A percentile compares a stretch with the other conserved stretches of the same genome.
Conservation (phyloP, 2,113 vertebrate species). For the Syngnathus typhle region DNA sequence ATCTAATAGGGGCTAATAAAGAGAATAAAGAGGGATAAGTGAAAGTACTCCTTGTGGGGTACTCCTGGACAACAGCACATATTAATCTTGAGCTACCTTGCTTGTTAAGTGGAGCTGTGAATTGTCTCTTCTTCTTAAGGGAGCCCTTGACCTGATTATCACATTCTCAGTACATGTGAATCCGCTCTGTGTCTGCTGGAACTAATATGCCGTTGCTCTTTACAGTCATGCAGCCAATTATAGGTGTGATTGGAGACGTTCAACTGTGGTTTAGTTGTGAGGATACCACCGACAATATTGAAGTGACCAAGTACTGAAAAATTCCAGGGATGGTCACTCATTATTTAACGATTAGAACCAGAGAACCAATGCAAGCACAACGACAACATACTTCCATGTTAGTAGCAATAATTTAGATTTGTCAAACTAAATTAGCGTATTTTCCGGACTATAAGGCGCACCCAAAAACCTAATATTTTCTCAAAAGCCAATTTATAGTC, state of each 20-base stretch:
- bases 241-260: conserved; percentile 15
- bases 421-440: no score
- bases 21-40: conserved; percentile 19
- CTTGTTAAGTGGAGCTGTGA: conserved; percentile 30
- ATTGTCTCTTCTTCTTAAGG: conserved; percentile 29
- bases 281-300: background rate
- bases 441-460: no score
- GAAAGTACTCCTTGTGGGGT: conserved; percentile 19
- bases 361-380: no score
- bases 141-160: conserved; percentile 46
- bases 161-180: conserved; percentile 33
- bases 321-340: background rate
- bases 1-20: conserved; percentile 34
- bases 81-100: conserved; percentile 26
- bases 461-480: no score
- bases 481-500: no score
- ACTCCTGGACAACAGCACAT: conserved; percentile 11
- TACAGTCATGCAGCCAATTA: conserved; percentile 27
- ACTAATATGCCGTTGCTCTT: conserved; percentile 28
- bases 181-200: conserved; percentile 5
- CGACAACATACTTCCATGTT: no score
- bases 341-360: no score
- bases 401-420: no score
- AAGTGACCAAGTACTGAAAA: background rate
- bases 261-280: conserved; percentile 2